Evolutionary conservation across 2,888 invertebrate species (phyloP).

Genomic region (Bruchidius siliquastri): DNA sequence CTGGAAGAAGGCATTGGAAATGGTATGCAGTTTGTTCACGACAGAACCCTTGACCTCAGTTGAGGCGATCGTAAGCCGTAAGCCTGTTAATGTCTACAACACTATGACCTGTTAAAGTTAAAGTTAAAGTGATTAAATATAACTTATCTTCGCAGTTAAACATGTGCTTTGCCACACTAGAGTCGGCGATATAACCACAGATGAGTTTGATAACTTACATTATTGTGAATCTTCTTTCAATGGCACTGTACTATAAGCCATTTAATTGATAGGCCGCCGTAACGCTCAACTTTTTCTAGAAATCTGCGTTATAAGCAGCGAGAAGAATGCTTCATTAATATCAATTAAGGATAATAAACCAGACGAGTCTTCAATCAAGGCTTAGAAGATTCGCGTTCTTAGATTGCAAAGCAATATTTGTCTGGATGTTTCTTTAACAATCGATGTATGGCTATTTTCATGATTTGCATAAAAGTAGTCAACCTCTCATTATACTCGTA

Average conservation of each 20-base stretch:
- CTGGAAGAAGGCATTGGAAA: too few species aligned
- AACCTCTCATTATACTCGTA: background rate
- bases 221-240: too few species aligned
- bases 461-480: background rate
- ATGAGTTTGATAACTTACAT: too few species aligned
- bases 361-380: background rate
- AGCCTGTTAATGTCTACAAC: too few species aligned
- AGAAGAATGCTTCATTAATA: background rate
- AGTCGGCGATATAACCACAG: too few species aligned
- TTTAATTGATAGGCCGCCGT: background rate
- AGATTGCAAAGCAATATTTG: background rate
- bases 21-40: too few species aligned
- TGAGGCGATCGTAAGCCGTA: too few species aligned
- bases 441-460: background rate
- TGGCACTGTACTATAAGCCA: background rate
- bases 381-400: background rate
- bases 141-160: too few species aligned
- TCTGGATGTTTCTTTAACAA: background rate
- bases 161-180: too few species aligned
- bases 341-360: background rate
- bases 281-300: background rate
- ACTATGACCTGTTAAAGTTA: too few species aligned
- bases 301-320: background rate
- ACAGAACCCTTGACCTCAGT: too few species aligned
- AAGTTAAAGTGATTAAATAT: too few species aligned